Base-by-base conservation (phyloP, 2,888 invertebrate species). In the Drosophila parthenogenetica region DNA sequence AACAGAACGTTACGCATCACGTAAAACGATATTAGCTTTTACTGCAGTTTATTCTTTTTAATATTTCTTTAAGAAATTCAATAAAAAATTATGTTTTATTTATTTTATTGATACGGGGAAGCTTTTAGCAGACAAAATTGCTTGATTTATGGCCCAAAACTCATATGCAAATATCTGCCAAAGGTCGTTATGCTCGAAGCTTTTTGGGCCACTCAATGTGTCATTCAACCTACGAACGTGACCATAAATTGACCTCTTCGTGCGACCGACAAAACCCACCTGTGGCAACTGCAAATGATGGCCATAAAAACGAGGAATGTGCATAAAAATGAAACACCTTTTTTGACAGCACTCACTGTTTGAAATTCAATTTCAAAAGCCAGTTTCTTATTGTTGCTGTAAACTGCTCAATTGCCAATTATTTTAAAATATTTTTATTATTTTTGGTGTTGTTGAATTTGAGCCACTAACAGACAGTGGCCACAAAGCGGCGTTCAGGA, bases 211-310 rank as follows among this genome's bases (percentile, higher is more conserved):
- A 61, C 58, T 64, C 50, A 17, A 35, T 7, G 39, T 60, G 82
- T 83, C 82, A 79, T 83, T 83, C 83, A 83, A 82, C 82, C 76
- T 54, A 48, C 11, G 67, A 57, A 80, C 86, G 78, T 85, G 82
- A 61, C 78, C 42, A 54, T 59, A 76, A 86, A 81, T 72, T 80
- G 83, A 86, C 72, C 82, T 62, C 66, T 60, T 25, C 62, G 50
- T 61, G 57, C 63, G 70, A 69, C 72, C 63, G 51, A 67, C 75
- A 59, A 35, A 57, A 68, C 68, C 86, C 83, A 83, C 83, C 83
- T 83, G 83, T 86, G 70, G 83, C 73, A 58, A 51, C 68, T 46
- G n/a, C 54, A 55, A 53, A 63, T 76, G 65, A 65, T 63, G 55
- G 58, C 57, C 67, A 60, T 77, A 73, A 82, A 81, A 75, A 22